A percentile compares a stretch with the other conserved stretches of the same genome.
phyloP scores from a whole-genome alignment of 2,888 invertebrate genomes.

The Acronicta alni region DNA sequence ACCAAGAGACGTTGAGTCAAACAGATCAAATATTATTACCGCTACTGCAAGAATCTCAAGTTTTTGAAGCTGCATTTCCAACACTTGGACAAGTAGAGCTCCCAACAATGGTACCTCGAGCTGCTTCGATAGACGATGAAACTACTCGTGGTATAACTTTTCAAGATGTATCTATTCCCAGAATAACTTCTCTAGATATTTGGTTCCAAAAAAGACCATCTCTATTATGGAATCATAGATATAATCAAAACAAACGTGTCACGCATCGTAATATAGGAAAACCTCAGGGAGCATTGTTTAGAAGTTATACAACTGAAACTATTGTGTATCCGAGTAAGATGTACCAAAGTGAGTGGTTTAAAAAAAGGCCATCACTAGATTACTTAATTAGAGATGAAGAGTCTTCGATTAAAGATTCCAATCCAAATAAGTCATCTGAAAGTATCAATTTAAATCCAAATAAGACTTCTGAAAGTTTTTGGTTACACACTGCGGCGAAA shows the following conservation, averaged over 20 bases:
- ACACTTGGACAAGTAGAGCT: background rate
- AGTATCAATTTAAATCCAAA: too few species aligned
- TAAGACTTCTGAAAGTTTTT: too few species aligned
- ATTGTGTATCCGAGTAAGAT: background rate
- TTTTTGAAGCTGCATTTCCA: background rate
- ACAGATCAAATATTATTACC: background rate
- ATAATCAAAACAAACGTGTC: background rate
- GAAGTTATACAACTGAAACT: slow-evolving; percentile 2
- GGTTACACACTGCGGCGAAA: too few species aligned
- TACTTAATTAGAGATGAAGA: too few species aligned
- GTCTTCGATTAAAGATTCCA: background rate
- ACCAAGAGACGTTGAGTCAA: background rate
- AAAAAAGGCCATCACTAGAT: background rate
- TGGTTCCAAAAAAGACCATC: slow-evolving; percentile 1
- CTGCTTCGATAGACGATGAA: background rate
- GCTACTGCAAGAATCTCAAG: background rate
- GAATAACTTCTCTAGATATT: background rate
- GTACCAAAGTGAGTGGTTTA: slow-evolving; percentile 1
- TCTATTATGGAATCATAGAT: background rate
- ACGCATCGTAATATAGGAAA: background rate
- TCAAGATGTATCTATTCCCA: background rate
- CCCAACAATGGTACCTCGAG: background rate
- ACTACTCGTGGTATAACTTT: background rate
- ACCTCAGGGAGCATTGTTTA: background rate
- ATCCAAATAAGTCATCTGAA: too few species aligned